Evolutionary conservation across 2,888 invertebrate genomes (phyloP).

Genomic region (Malthinus flaveolus): DNA sequence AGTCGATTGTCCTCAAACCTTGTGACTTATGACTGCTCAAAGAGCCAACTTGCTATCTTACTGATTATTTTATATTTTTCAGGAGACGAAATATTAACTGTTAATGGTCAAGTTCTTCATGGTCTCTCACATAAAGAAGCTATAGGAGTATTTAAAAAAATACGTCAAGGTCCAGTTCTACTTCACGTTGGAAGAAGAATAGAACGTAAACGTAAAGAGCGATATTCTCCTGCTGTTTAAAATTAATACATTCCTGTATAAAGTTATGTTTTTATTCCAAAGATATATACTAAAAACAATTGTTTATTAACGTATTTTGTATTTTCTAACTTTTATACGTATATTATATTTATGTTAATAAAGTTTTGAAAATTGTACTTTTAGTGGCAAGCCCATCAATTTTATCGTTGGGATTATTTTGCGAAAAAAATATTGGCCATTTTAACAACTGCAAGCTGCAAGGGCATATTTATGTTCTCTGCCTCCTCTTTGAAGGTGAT

Average conservation of each 20-base stretch:
- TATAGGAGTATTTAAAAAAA: slow-evolving; percentile 87
- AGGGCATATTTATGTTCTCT: too few relatives aligned
- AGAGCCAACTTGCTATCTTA: too few relatives aligned
- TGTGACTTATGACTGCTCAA: too few relatives aligned
- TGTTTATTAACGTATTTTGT: slow-evolving; percentile 21
- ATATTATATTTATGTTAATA: slow-evolving; percentile 21
- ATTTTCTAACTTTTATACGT: slow-evolving; percentile 29
- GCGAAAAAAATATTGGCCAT: too few relatives aligned
- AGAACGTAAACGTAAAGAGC: slow-evolving; percentile 48
- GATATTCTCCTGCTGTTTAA: slow-evolving; percentile 40
- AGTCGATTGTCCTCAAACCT: too few relatives aligned
- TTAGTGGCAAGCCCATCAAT: too few relatives aligned
- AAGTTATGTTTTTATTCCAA: slow-evolving; percentile 39
- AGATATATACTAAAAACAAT: slow-evolving; percentile 31
- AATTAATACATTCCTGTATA: slow-evolving; percentile 33
- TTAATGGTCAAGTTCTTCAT: slow-evolving; percentile 82
- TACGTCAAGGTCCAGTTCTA: slow-evolving; percentile 82
- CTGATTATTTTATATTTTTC: slow-evolving; percentile 43
- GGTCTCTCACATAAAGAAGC: slow-evolving; percentile 90
- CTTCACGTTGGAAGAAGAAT: slow-evolving; percentile 68
- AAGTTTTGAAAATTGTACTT: slow-evolving; percentile 11
- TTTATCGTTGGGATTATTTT: too few relatives aligned
- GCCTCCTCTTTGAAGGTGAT: too few relatives aligned
- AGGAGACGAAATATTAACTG: slow-evolving; percentile 90
- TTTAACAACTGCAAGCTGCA: too few relatives aligned